Conservation (phyloP, 1,140 invertebrate species). For the Caenorhabditis briggsae region DNA sequence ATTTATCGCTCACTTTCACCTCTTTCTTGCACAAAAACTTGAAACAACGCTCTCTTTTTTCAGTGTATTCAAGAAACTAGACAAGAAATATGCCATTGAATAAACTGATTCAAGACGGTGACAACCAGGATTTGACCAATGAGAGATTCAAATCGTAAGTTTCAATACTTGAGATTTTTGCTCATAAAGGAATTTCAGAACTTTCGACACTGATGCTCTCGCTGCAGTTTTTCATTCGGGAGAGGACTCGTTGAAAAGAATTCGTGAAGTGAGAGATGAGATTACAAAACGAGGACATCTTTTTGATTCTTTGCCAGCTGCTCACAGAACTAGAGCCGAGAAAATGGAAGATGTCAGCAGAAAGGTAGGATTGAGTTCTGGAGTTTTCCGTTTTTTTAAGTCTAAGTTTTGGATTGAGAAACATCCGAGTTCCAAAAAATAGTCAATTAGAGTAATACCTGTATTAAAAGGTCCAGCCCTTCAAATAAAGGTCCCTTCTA, state of each 20-base stretch:
- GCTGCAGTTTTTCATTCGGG: constrained; percentile 37
- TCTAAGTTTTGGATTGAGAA: too few relatives aligned
- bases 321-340: constrained; percentile 62
- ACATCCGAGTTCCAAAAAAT: too few relatives aligned
- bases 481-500: too few relatives aligned
- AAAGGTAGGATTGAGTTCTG: constrained; percentile 30
- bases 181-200: neutral
- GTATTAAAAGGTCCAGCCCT: too few relatives aligned
- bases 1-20: constrained; percentile 39
- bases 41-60: neutral
- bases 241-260: constrained; percentile 1
- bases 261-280: constrained; percentile 48
- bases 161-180: neutral
- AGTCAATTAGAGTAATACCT: too few relatives aligned
- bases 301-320: constrained; percentile 57
- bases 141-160: constrained; percentile 55
- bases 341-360: constrained; percentile 64
- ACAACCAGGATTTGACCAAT: constrained; percentile 63
- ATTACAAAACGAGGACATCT: constrained; percentile 50
- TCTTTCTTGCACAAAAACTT: neutral
- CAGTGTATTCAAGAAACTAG: too few relatives aligned
- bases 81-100: constrained; percentile 42
- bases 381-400: too few relatives aligned
- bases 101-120: constrained; percentile 58
- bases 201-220: constrained; percentile 57